These are phyloP conservation scores for Drosophila bocki DNA, from an alignment of 1,140 invertebrate genomes.

Conservation along the genomic window DNA sequence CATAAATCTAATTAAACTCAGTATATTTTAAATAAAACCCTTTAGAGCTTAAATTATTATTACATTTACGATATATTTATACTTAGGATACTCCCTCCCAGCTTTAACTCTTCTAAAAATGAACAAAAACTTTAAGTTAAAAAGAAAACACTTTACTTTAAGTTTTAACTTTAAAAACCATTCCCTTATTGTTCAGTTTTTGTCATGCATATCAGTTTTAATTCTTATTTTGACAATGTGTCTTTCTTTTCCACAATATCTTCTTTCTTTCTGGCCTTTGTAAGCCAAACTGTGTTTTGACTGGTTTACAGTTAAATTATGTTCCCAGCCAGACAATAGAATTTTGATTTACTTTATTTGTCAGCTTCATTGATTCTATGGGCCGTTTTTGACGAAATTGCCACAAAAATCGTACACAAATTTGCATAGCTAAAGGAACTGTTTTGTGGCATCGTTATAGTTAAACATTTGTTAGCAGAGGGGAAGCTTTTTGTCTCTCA, in stretches of 20 bases:
- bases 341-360: conserved; percentile 50
- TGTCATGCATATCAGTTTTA: conserved; percentile 55
- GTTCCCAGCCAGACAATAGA: conserved; percentile 10
- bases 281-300: conserved; percentile 36
- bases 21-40: no score
- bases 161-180: not conserved
- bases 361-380: conserved; percentile 35
- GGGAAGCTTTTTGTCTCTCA: conserved; percentile 24
- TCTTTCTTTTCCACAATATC: conserved; percentile 24
- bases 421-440: conserved; percentile 41
- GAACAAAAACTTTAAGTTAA: not conserved
- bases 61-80: not conserved
- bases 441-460: not conserved
- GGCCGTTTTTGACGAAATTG: conserved; percentile 32
- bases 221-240: not conserved
- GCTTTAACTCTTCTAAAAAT: not conserved
- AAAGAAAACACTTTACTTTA: not conserved
- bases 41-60: no score
- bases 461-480: not conserved
- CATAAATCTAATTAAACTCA: no score
- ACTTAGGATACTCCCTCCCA: not conserved
- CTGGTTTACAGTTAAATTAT: conserved; percentile 53
- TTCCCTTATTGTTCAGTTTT: conserved; percentile 27
- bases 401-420: conserved; percentile 10
- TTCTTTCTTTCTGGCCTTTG: conserved; percentile 26